Evolutionary conservation across 1,140 invertebrate genomes (phyloP), one percentile per base, ranked within the genome.

Genomic region (Tenebrio molitor): DNA sequence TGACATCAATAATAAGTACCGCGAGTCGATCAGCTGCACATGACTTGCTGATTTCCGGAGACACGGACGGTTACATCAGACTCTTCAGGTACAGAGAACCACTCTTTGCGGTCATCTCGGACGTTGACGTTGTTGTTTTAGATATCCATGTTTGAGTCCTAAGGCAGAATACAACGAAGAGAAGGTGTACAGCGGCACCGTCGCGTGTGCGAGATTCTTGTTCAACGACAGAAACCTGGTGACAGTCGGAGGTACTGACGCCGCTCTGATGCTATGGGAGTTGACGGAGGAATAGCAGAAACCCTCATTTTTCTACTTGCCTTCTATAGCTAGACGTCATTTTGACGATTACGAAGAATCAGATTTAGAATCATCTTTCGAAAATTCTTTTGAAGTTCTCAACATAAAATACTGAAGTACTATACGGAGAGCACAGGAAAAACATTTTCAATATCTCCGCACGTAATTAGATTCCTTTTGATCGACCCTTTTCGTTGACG

Each of bases 231-330:
- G 93, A 29, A 93, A 93, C 73, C 85, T 97, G 10, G 91, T 97
- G 6, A 95, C 93, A 0, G 92, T 95, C 3, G 95, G 96, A 15
- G 95, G 95, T n/a, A 92, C 91, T 76, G 96, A 98, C 81, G 95
- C 94, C 50, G 90, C 94, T 36, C 87, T 98, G 2, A 94, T 98
- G 92, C 89, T 97, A 75, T 98, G 95, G 96, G 92, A 94, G 82
- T 84, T 96, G 67, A 90, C 93, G 74, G 93, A 92, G 81, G 91
- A 93, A 82, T 92, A 91, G 84, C 84, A 83, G 73, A 80, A 78
- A 79, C 74, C 25, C n/a, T 53, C 16, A 12, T 69, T 68, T 62
- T 62, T 74, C 1, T 73, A 74, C 58, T 66, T 77, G 44, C 77
- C 76, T 19, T 58, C 67, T n/a, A 42, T 77, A 58, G 50, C 63